A percentile compares a stretch with the other conserved stretches of the same genome.
Conservation (phyloP, 2,888 invertebrate species). For the Athripsodes cinereus region DNA sequence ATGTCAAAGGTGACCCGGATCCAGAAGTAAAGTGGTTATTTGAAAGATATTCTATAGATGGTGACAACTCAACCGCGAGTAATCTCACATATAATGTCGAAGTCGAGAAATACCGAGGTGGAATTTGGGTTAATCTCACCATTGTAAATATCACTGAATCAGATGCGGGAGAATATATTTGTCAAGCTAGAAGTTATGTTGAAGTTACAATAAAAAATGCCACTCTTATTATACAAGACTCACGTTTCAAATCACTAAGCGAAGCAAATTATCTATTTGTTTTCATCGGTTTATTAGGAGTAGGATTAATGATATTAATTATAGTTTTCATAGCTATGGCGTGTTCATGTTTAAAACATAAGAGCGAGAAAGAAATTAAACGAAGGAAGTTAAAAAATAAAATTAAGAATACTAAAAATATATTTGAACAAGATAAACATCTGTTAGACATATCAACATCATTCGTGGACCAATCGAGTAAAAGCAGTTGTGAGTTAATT, state of each 20-base stretch:
- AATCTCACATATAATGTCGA: conserved; percentile 28
- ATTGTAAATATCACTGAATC: conserved; percentile 74
- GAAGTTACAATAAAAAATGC: conserved; percentile 57
- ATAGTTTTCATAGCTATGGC: conserved; percentile 53
- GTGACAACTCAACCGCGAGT: conserved; percentile 44
- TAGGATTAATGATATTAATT: conserved; percentile 61
- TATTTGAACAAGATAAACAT: conserved; percentile 85
- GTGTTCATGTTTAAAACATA: conserved; percentile 41
- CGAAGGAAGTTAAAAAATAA: conserved; percentile 68
- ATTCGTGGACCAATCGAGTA: conserved; percentile 52
- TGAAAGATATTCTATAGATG: conserved; percentile 61
- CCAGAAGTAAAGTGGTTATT: conserved; percentile 79
- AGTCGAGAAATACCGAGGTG: conserved; percentile 20
- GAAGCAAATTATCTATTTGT: conserved; percentile 30
- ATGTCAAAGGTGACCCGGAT: conserved; percentile 76
- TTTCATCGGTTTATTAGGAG: conserved; percentile 64
- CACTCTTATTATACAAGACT: conserved; percentile 36
- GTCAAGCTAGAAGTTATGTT: conserved; percentile 65
- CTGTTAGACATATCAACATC: conserved; percentile 74
- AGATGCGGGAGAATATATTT: conserved; percentile 81
- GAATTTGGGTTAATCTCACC: conserved; percentile 73
- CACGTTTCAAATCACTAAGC: conserved; percentile 7
- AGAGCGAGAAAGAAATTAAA: conserved; percentile 45
- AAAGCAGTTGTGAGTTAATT: conserved; percentile 57
- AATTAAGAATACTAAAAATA: conserved; percentile 60